Evolutionary conservation across 1,140 invertebrate species (phyloP), one percentile per base, ranked within the genome.

Genomic region (Trichonephila inaurata): DNA sequence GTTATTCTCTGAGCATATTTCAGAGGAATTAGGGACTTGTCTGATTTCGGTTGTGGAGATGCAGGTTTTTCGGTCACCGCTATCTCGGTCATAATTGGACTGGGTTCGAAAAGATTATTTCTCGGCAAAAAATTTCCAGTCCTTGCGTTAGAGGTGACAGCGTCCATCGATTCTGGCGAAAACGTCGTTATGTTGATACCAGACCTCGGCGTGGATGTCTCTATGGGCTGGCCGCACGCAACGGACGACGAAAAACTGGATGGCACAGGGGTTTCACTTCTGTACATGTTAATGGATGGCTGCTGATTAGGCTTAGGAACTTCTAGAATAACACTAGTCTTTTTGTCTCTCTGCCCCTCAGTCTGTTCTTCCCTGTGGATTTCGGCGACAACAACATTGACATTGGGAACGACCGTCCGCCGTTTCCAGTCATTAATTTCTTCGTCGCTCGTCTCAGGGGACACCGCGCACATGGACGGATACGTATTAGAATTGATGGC

Each of bases 391-490:
- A 83, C 61, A 18, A 94, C 77, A 82, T 89, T 93, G 21, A 89
- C 60, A n/a, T 93, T 93, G 7, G 92, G 66, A 44, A n/a, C 21
- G 19, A 92, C 8, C 51, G 44, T 91, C 87, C 66, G 85, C 62
- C 61, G 72, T 88, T 69, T 92, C 81, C 51, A 60, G 8, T 92
- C 69, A 33, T 28, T 51, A 94, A 77, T 40, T 95, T 98, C 98
- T 95, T 98, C 98, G 94, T 98, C 98, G 83, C 98, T 98, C 91
- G 97, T 97, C 44, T 95, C 95, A 2, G 98, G 98, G 12, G 98
- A 98, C 24, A 98, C 98, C 0, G 98, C 98, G 96, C 98, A 98
- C 97, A 99, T 98, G 0, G 98, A 98, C 6, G 98, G 98, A 95
- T 98, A 98, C 94, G 98, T 96, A 94, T 97, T 98, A 18, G 97